These are phyloP conservation scores for Drosophila percnosoma DNA, from an alignment of 2,888 invertebrate species.

Conservation along the genomic window DNA sequence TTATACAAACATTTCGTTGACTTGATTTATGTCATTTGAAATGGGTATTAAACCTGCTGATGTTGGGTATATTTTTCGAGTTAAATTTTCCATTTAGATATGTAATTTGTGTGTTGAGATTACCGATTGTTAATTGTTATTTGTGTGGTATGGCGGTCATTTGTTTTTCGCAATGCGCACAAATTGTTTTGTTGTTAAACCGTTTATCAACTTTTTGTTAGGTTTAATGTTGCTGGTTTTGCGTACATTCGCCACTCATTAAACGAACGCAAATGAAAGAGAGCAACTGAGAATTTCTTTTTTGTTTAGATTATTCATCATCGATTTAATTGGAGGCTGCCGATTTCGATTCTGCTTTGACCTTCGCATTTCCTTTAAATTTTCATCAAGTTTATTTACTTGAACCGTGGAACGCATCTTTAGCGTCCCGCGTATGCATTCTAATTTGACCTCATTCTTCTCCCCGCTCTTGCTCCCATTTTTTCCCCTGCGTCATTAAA, in stretches of 20 bases:
- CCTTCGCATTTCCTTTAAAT: constrained; percentile 58
- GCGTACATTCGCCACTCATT: constrained; percentile 61
- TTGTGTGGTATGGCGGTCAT: constrained; percentile 15
- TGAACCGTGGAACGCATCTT: constrained; percentile 46
- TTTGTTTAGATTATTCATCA: constrained; percentile 48
- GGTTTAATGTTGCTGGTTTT: constrained; percentile 1
- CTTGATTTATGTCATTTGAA: neutral
- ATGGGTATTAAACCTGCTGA: constrained; percentile 1
- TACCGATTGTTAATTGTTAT: constrained; percentile 26
- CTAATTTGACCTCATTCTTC: constrained; percentile 28
- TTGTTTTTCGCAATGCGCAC: constrained; percentile 21
- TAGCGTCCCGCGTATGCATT: constrained; percentile 53
- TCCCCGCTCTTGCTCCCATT: neutral
- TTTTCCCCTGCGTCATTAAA: constrained; percentile 24
- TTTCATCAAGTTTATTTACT: constrained; percentile 73
- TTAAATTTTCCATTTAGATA: constrained; percentile 24
- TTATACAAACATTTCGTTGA: neutral
- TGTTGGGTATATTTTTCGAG: neutral
- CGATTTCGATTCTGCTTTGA: constrained; percentile 20
- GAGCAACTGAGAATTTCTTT: constrained; percentile 17
- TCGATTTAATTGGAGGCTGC: constrained; percentile 45
- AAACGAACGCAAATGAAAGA: constrained; percentile 33
- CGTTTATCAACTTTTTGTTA: neutral
- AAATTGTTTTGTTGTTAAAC: constrained; percentile 36
- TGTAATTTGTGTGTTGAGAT: constrained; percentile 18